These are phyloP conservation scores for Hypsibius dujardini DNA, from an alignment of 1,140 invertebrate species.

Conservation along the genomic window DNA sequence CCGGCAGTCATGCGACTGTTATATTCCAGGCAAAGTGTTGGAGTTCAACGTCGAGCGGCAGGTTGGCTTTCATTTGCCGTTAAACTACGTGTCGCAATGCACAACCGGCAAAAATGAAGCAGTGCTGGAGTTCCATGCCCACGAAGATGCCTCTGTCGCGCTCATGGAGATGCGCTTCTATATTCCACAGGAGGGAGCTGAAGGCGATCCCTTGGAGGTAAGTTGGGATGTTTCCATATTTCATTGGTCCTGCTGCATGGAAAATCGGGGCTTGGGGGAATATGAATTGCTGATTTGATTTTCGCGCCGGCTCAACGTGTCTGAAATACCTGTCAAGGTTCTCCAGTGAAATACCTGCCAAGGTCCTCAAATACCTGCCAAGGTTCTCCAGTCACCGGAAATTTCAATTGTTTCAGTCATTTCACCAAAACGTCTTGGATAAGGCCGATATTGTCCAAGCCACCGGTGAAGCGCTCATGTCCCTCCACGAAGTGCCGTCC, in stretches of 20 bases:
- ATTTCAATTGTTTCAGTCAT: no score
- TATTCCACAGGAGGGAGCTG: slow-evolving; percentile 66
- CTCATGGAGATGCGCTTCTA: slow-evolving; percentile 95
- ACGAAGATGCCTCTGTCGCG: slow-evolving; percentile 90
- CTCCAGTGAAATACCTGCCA: no score
- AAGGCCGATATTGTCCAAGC: slow-evolving; percentile 95
- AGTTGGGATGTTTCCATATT: no score
- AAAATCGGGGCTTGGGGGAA: no score
- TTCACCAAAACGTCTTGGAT: slow-evolving; percentile 76
- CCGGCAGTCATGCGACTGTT: background rate
- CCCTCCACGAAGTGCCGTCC: slow-evolving; percentile 88
- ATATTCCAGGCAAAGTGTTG: slow-evolving; percentile 49
- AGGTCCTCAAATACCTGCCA: no score
- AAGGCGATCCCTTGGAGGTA: slow-evolving; percentile 65
- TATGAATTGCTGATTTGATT: no score
- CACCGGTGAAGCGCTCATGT: slow-evolving; percentile 89
- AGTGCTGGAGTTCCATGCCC: slow-evolving; percentile 92
- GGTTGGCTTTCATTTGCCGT: slow-evolving; percentile 84
- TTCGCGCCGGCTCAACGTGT: no score
- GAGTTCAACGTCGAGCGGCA: slow-evolving; percentile 76
- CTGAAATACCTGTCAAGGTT: no score
- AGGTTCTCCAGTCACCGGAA: no score
- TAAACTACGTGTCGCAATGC: slow-evolving; percentile 86
- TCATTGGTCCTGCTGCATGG: no score
- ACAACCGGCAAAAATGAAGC: slow-evolving; percentile 97